These are phyloP conservation scores for Nemoura dubitans DNA, from an alignment of 2,888 invertebrate species.

Conservation along the genomic window DNA sequence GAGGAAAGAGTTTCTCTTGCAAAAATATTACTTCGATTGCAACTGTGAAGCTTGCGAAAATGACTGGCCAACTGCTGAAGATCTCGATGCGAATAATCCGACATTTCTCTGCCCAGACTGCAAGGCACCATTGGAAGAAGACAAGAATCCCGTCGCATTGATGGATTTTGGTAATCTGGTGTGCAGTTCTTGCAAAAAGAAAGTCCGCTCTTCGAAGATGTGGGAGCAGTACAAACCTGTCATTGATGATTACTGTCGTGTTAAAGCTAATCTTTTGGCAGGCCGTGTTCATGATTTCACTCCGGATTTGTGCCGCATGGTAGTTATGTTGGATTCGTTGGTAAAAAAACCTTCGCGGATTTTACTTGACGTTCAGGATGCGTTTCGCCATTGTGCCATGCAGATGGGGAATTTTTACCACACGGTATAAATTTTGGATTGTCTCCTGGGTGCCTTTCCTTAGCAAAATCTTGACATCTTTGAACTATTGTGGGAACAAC, in stretches of 20 bases:
- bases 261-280: neutral
- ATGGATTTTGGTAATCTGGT: neutral
- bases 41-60: neutral
- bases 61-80: neutral
- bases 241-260: neutral
- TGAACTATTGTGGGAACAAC: no score
- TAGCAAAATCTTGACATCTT: no score
- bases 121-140: neutral
- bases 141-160: neutral
- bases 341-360: neutral
- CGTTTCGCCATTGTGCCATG: slow-evolving; percentile 1
- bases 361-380: neutral
- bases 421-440: neutral
- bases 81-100: neutral
- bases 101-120: neutral
- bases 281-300: neutral
- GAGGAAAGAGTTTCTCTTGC: neutral
- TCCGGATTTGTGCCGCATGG: neutral
- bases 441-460: neutral
- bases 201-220: neutral
- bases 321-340: neutral
- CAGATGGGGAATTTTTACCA: slow-evolving; percentile 9
- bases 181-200: neutral
- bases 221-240: neutral
- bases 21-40: neutral